Evolutionary conservation across 1,140 invertebrate species (phyloP).

Genomic region (Trichonephila clavipes): DNA sequence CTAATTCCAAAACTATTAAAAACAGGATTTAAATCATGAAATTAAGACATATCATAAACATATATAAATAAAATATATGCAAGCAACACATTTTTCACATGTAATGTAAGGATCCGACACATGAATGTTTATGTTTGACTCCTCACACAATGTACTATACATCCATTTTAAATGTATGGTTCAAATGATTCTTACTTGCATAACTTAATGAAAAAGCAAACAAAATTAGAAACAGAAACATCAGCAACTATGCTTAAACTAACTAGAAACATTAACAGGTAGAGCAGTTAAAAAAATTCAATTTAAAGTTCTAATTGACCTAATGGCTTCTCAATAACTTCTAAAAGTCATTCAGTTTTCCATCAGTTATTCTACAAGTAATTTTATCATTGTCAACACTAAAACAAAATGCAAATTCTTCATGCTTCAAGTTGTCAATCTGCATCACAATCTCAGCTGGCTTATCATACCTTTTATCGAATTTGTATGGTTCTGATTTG

Average conservation of each 20-base stretch:
- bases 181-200: no score
- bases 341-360: slow-evolving; percentile 36
- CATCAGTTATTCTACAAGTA: slow-evolving; percentile 10
- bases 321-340: slow-evolving; percentile 31
- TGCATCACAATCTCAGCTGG: slow-evolving; percentile 20
- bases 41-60: no score
- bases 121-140: no score
- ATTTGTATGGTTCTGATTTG: neutral
- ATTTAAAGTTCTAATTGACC: slow-evolving; percentile 28
- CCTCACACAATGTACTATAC: no score
- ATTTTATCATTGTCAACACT: neutral
- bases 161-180: no score
- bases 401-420: slow-evolving; percentile 37
- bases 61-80: no score
- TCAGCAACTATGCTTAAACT: neutral
- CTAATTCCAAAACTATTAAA: no score
- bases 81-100: no score
- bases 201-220: no score
- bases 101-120: no score
- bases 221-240: no score
- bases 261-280: slow-evolving; percentile 42
- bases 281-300: neutral
- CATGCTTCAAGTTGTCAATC: neutral
- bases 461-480: neutral
- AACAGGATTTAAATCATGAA: no score